Evolutionary conservation across 2,888 invertebrate genomes (phyloP).

Genomic region (Yponomeuta evonymella): DNA sequence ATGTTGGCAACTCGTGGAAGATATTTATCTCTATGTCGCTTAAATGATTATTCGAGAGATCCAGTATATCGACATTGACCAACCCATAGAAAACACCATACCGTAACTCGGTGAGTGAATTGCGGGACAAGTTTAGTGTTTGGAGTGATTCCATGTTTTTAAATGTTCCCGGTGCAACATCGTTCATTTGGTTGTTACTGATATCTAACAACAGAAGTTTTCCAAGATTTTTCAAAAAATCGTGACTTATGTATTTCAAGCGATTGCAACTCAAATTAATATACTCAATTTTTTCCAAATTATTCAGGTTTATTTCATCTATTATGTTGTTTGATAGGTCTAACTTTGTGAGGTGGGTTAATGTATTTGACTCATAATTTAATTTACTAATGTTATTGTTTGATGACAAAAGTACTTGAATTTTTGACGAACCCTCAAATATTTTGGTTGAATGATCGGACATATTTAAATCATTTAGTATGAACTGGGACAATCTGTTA

Average conservation of each 20-base stretch:
- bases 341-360: neutral
- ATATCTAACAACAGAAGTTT: neutral
- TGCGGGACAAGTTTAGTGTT: neutral
- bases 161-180: neutral
- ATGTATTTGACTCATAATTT: conserved; percentile 41
- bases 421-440: conserved; percentile 34
- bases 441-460: conserved; percentile 22
- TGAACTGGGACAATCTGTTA: conserved; percentile 41
- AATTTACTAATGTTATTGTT: conserved; percentile 47
- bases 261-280: neutral
- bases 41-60: neutral
- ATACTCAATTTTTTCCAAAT: neutral
- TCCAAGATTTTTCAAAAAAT: neutral
- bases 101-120: neutral
- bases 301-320: neutral
- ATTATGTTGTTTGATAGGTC: neutral
- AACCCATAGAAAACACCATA: neutral
- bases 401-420: conserved; percentile 42
- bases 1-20: neutral
- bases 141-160: neutral
- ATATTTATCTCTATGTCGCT: neutral
- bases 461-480: conserved; percentile 35
- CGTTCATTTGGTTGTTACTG: neutral
- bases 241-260: neutral
- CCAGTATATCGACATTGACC: neutral